Percentiles rank a stretch among this genome's conserved stretches.
Conservation (phyloP, 2,797 vertebrate genomes). For the Karalla daura region DNA sequence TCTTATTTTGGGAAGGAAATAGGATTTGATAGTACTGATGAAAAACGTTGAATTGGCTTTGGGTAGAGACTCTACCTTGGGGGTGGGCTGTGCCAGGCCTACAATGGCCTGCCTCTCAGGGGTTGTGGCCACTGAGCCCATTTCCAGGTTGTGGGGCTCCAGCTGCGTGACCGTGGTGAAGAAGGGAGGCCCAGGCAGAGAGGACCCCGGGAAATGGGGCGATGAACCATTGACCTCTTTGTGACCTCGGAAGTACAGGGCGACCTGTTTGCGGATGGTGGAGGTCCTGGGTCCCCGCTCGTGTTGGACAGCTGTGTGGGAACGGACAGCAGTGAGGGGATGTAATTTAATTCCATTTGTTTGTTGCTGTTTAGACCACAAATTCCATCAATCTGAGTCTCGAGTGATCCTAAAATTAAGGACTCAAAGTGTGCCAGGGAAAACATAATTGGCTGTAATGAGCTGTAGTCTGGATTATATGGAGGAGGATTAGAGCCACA, state of each 20-base stretch:
- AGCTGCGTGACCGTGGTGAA: constrained; percentile 96
- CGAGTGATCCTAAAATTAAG: background rate
- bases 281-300: constrained; percentile 97
- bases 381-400: background rate
- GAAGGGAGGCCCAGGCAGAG: constrained; percentile 92
- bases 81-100: constrained; percentile 95
- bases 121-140: constrained; percentile 89
- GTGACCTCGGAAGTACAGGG: constrained; percentile 97
- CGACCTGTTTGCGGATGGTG: constrained; percentile 98
- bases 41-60: background rate
- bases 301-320: constrained; percentile 95
- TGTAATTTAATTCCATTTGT: background rate
- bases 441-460: constrained; percentile 24
- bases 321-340: too few relatives aligned
- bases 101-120: constrained; percentile 94
- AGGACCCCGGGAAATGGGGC: constrained; percentile 89
- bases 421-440: background rate
- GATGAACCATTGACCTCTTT: constrained; percentile 93
- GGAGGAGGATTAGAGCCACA: constrained; percentile 34
- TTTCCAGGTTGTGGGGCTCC: constrained; percentile 94
- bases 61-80: constrained; percentile 85
- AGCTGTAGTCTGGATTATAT: constrained; percentile 4
- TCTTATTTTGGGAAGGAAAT: too few relatives aligned
- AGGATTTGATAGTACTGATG: too few relatives aligned
- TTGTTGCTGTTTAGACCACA: background rate